A percentile compares a stretch with the other conserved stretches of the same genome.
Evolutionary conservation across 2,888 invertebrate genomes (phyloP).

Genomic region (Nymphalis c-album): DNA sequence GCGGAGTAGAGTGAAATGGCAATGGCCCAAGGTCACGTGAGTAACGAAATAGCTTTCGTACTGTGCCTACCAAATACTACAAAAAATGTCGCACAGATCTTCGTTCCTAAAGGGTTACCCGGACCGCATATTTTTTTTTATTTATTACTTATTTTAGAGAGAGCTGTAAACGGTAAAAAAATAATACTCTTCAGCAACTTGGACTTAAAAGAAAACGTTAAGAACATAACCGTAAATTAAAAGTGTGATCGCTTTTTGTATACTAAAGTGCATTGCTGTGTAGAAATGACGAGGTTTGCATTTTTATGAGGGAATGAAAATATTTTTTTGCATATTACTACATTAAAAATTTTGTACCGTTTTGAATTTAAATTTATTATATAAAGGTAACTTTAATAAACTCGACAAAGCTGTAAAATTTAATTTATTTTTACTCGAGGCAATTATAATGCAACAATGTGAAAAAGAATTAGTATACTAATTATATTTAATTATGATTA

Average conservation of each 20-base stretch:
- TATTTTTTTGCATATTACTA: slow-evolving; percentile 1
- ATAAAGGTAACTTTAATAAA: neutral
- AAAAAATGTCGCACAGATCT: too few relatives aligned
- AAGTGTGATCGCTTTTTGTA: slow-evolving; percentile 12
- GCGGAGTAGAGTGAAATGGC: too few relatives aligned
- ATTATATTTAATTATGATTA: too few relatives aligned
- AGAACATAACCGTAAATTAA: slow-evolving; percentile 12
- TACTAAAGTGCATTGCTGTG: slow-evolving; percentile 23
- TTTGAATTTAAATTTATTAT: neutral
- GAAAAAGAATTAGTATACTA: neutral
- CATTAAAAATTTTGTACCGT: neutral
- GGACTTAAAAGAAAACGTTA: neutral
- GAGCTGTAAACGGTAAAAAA: too few relatives aligned
- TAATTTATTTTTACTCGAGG: neutral
- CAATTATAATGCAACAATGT: neutral
- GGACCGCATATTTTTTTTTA: too few relatives aligned
- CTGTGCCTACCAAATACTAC: too few relatives aligned
- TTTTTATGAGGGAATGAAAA: slow-evolving; percentile 24
- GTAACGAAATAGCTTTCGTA: too few relatives aligned
- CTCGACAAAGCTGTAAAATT: too few relatives aligned
- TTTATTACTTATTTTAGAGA: too few relatives aligned
- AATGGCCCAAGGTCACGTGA: too few relatives aligned
- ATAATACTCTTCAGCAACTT: too few relatives aligned
- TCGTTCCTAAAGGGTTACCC: too few relatives aligned
- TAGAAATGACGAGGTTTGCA: slow-evolving; percentile 24